Base-by-base conservation (phyloP, 2,113 vertebrate genomes). In the Rhinopomastus cyanomelas region DNA sequence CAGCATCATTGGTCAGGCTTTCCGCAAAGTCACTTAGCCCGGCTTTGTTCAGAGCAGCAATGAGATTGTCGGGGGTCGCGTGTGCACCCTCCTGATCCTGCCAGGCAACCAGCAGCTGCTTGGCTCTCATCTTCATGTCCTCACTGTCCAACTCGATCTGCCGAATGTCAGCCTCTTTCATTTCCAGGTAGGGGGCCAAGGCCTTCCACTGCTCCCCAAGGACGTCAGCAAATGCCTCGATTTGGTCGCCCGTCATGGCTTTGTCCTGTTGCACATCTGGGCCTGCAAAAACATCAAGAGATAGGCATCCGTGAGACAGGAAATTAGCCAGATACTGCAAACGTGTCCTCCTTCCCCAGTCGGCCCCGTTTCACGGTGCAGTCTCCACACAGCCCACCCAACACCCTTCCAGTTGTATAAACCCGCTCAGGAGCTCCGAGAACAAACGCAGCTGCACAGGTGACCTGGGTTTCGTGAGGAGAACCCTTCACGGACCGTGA, bases 71-170 rank as follows among this genome's bases (percentile, higher is more conserved):
- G 0, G 98, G 97, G 0, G 97, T 99, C 1, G 99, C 99, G 2
- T 99, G 99, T 2, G 95, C 18, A 0, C 98, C 99, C 94, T 99
- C 99, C 81, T 99, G 97, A 72, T 99, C 99, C 96, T 99, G 99
- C 99, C 99, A 99, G 83, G 98, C 98, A 6, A 99, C 98, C 18
- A 99, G 98, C 90, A 99, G 97, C 97, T 99, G 98, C 93, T 98
- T 99, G 1, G 99, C 99, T 94, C 99, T 98, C 97, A 99, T 98
- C 85, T 98, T 98, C 42, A 98, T 72, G 6, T 99, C 99, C 81
- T 99, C 99, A 0, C 98, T 99, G 88, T 99, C 99, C 0, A 97
- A 97, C 93, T 99, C 98, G 0, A 99, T 99, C 96, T 98, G 98
- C n/a, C 98, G 97, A 68, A 99, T 95, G 68, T 99, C 99, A 0